phyloP scores from a whole-genome alignment of 2,113 vertebrate species.

The Apteryx mantelli region DNA sequence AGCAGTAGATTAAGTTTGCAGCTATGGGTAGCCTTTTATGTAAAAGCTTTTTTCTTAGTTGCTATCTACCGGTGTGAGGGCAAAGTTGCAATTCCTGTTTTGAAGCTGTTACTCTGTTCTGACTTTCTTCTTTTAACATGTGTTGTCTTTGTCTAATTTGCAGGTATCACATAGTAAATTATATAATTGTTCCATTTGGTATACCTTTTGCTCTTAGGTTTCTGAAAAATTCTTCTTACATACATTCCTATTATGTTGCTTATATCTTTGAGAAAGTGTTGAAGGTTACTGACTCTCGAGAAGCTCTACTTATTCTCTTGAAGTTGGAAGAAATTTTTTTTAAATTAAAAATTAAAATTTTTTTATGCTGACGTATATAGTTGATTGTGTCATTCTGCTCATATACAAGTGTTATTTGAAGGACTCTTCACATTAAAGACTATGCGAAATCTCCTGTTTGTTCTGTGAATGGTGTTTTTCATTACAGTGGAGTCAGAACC shows the following conservation, averaged over 20 bases:
- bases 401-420: neutral
- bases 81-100: neutral
- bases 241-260: neutral
- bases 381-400: neutral
- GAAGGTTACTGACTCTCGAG: neutral
- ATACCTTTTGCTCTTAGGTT: neutral
- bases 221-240: neutral
- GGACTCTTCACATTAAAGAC: neutral
- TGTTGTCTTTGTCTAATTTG: neutral
- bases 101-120: neutral
- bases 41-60: slow-evolving; percentile 22
- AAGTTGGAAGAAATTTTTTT: neutral
- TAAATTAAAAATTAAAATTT: neutral
- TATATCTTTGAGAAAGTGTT: neutral
- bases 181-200: neutral
- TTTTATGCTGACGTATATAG: neutral
- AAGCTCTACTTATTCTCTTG: neutral
- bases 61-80: neutral
- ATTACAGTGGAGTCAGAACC: neutral
- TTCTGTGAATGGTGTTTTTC: neutral
- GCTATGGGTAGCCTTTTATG: neutral
- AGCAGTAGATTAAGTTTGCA: neutral
- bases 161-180: neutral
- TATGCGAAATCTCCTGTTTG: neutral
- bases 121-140: neutral